phyloP scores from a whole-genome alignment of 2,888 invertebrate genomes.

The Phrixothrix hirtus region DNA sequence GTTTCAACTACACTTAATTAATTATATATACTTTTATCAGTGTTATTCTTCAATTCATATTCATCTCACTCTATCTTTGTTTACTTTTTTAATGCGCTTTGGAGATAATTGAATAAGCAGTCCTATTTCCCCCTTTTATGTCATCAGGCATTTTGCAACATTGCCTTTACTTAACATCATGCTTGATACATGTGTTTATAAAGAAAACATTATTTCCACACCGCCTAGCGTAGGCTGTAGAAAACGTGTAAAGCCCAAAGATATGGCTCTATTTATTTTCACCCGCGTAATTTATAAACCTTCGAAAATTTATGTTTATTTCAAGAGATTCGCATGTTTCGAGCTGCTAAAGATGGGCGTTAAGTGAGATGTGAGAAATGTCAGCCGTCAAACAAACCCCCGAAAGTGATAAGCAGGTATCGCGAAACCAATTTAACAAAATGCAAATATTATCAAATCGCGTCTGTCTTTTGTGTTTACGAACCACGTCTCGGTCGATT shows the following conservation, averaged over 20 bases:
- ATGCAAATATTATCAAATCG: slow-evolving; percentile 28
- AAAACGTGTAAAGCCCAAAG: slow-evolving; percentile 16
- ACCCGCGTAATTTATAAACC: slow-evolving; percentile 20
- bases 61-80: too few species aligned
- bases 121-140: too few species aligned
- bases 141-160: too few species aligned
- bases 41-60: too few species aligned
- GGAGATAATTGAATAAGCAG: too few species aligned
- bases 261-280: slow-evolving; percentile 24
- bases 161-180: too few species aligned
- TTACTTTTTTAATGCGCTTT: too few species aligned
- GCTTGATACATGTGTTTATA: slow-evolving; percentile 5
- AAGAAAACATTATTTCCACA: slow-evolving; percentile 6
- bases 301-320: slow-evolving; percentile 19
- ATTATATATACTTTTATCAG: too few species aligned
- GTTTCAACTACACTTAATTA: too few species aligned
- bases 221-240: slow-evolving; percentile 12
- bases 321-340: slow-evolving; percentile 21
- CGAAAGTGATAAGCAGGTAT: slow-evolving; percentile 27
- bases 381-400: slow-evolving; percentile 16
- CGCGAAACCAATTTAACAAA: slow-evolving; percentile 35
- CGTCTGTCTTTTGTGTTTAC: slow-evolving; percentile 19
- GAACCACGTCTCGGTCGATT: slow-evolving; percentile 7
- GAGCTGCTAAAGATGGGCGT: slow-evolving; percentile 19
- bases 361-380: slow-evolving; percentile 25